Percentiles rank a stretch among this genome's conserved stretches.
Conservation (phyloP, 64 coral and sea anemone species). For the Montipora cactus region DNA sequence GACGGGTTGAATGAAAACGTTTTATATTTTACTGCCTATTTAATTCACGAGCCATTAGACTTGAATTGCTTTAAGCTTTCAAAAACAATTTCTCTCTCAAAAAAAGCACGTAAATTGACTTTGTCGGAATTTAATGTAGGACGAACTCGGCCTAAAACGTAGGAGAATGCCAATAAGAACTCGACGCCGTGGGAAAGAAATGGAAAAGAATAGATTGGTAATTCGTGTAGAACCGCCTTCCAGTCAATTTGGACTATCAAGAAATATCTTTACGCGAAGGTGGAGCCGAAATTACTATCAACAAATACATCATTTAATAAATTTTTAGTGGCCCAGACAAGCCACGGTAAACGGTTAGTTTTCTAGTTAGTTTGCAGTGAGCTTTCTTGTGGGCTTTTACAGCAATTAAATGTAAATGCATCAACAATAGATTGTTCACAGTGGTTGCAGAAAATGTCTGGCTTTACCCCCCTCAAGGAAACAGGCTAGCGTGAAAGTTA, state of each 20-base stretch:
- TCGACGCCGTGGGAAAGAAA: background rate
- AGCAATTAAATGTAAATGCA: constrained; percentile 52
- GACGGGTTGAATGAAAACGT: constrained; percentile 26
- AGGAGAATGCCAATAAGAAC: constrained; percentile 49
- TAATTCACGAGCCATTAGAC: constrained; percentile 15
- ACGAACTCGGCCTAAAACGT: background rate
- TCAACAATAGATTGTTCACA: background rate
- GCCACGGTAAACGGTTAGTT: constrained; percentile 36
- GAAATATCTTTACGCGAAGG: constrained; percentile 42
- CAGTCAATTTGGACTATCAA: constrained; percentile 48
- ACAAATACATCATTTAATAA: constrained; percentile 59
- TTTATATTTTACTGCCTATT: constrained; percentile 17
- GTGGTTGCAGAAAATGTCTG: background rate
- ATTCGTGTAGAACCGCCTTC: constrained; percentile 2
- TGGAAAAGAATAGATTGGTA: background rate
- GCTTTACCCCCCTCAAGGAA: background rate
- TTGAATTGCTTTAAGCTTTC: constrained; percentile 9
- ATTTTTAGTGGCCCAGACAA: constrained; percentile 50
- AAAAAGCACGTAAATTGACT: constrained; percentile 22
- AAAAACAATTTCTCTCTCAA: constrained; percentile 5
- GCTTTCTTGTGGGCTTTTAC: constrained; percentile 40
- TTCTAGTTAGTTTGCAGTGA: constrained; percentile 18
- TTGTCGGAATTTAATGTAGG: background rate
- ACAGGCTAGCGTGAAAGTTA: background rate
- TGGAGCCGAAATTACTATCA: constrained; percentile 37